These are phyloP conservation scores for Melospiza melodia DNA, from an alignment of 2,113 vertebrate genomes.

Conservation along the genomic window DNA sequence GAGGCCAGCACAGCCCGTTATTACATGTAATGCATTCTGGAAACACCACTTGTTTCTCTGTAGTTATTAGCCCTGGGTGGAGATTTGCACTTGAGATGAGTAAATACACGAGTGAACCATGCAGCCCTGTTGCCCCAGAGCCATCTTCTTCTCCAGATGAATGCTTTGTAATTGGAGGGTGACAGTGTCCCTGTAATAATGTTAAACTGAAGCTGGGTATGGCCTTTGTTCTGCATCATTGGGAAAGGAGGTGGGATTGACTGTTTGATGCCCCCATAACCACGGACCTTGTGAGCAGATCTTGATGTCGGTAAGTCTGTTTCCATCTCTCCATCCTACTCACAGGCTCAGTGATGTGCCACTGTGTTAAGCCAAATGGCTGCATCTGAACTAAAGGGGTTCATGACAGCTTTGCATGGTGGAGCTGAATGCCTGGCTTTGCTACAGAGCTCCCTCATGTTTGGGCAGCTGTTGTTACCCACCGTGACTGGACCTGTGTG, in stretches of 20 bases:
- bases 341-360: not conserved
- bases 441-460: not conserved
- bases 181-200: not conserved
- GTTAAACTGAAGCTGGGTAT: not conserved
- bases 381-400: not conserved
- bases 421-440: not conserved
- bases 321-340: not conserved
- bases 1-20: conserved; percentile 10
- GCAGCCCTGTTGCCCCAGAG: not conserved
- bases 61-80: not conserved
- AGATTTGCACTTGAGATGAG: not conserved
- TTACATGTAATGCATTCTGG: conserved; percentile 1
- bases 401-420: not conserved
- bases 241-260: not conserved
- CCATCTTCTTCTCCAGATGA: not conserved
- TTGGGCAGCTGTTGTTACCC: not conserved
- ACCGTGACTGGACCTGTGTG: fast-evolving
- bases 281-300: fast-evolving
- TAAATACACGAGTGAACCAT: not conserved
- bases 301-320: not conserved
- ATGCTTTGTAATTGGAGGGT: not conserved
- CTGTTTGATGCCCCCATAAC: not conserved
- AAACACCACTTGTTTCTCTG: not conserved
- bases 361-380: not conserved
- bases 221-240: not conserved